Percentiles rank a stretch among this genome's conserved stretches.
Evolutionary conservation across 2,113 vertebrate genomes (phyloP).

Genomic region (Caranx melampygus): DNA sequence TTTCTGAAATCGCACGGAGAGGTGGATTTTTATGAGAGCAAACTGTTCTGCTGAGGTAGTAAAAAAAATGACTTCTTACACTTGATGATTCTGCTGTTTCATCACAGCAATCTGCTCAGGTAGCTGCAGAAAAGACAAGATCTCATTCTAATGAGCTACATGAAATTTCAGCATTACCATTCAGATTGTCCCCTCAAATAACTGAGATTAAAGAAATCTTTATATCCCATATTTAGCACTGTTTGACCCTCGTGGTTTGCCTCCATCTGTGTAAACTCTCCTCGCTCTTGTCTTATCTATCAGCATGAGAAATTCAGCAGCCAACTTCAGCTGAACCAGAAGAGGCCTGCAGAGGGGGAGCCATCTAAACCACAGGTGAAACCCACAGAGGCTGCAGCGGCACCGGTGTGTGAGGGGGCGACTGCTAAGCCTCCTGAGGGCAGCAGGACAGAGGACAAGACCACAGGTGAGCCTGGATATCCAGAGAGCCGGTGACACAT

Average conservation of each 20-base stretch:
- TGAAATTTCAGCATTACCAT: slow-evolving; percentile 5
- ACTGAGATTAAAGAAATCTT: not conserved
- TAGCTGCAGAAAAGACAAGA: not conserved
- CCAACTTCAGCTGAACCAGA: slow-evolving; percentile 89
- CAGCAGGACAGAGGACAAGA: slow-evolving; percentile 88
- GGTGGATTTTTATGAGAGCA: slow-evolving; percentile 9
- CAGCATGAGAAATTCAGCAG: slow-evolving; percentile 98
- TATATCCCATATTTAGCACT: not conserved
- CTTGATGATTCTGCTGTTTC: slow-evolving; percentile 36
- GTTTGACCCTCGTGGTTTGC: not conserved
- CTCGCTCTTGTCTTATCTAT: slow-evolving; percentile 16
- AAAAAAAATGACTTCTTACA: slow-evolving; percentile 22
- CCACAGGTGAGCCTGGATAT: slow-evolving; percentile 81
- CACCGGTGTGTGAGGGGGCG: slow-evolving; percentile 47
- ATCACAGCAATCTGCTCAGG: slow-evolving; percentile 31
- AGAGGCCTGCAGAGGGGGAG: slow-evolving; percentile 74
- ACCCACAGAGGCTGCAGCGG: slow-evolving; percentile 72
- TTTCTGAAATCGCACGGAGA: not conserved
- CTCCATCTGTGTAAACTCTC: not conserved
- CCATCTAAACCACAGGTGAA: slow-evolving; percentile 83
- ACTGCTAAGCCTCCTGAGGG: slow-evolving; percentile 81
- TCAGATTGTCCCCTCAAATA: not conserved
- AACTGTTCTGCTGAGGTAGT: slow-evolving; percentile 43
- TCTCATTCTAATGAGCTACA: slow-evolving; percentile 19
- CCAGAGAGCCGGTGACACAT: not conserved